Percentiles rank a stretch among this genome's conserved stretches.
Evolutionary conservation across 2,888 invertebrate species (phyloP).

Genomic region (Selenia dentaria): DNA sequence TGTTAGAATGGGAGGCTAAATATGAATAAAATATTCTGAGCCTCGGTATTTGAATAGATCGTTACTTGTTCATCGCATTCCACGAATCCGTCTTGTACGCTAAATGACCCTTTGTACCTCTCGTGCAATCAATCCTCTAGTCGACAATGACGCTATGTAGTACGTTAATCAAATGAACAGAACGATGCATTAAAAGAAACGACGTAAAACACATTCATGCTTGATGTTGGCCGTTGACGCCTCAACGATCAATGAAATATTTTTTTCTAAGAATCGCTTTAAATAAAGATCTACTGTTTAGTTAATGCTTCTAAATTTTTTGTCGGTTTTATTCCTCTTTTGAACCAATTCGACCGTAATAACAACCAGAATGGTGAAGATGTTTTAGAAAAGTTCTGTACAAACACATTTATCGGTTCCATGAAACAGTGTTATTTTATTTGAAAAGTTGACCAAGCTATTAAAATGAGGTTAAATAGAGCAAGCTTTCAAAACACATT

Average conservation of each 20-base stretch:
- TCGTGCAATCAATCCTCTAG: slow-evolving; percentile 35
- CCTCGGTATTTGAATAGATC: slow-evolving; percentile 64
- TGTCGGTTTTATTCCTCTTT: slow-evolving; percentile 1
- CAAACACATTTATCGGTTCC: slow-evolving; percentile 3
- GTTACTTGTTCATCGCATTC: slow-evolving; percentile 52
- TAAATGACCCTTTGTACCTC: slow-evolving; percentile 61
- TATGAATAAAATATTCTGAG: slow-evolving; percentile 63
- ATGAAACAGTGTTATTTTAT: slow-evolving; percentile 6
- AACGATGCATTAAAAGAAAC: slow-evolving; percentile 14
- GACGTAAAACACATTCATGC: slow-evolving; percentile 16
- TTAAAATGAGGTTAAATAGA: slow-evolving; percentile 3
- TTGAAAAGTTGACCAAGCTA: slow-evolving; percentile 4
- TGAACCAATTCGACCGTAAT: slow-evolving; percentile 3
- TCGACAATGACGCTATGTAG: slow-evolving; percentile 28
- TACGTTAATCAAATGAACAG: slow-evolving; percentile 25
- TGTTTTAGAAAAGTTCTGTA: neutral
- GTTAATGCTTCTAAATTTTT: slow-evolving; percentile 3
- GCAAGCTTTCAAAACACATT: slow-evolving; percentile 7
- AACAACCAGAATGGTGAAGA: neutral
- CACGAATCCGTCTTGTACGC: slow-evolving; percentile 48
- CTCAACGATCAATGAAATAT: slow-evolving; percentile 21
- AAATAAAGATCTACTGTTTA: slow-evolving; percentile 13
- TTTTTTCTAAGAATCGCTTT: slow-evolving; percentile 14
- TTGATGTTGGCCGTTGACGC: slow-evolving; percentile 22
- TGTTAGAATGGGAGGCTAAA: slow-evolving; percentile 27